Evolutionary conservation across 35 echinoderm and acorn worm species (phyloP), one percentile per base, ranked within the genome.

Genomic region (Nesometra sesokonis): DNA sequence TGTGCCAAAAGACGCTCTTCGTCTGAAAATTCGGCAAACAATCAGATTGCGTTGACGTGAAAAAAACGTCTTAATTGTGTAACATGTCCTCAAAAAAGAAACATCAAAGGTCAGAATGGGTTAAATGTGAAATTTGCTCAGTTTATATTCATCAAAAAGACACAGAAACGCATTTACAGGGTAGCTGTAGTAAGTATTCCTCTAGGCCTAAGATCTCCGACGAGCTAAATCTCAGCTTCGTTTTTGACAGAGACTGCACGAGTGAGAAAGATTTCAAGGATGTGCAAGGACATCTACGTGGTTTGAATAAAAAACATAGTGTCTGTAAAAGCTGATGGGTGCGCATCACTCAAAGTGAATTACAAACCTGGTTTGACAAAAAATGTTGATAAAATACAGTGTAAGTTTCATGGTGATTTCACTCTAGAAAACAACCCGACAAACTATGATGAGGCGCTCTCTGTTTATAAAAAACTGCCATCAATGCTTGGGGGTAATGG

Each of bases 341-440:
- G 30, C 13, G 35, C 35, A 0, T 80, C 77, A 13, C 31, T 88
- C 29, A 40, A 36, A 0, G 5, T 30, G 13, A 82, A n/a, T 43
- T 9, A 39, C 5, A 43, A 80, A 31, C 32, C n/a, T n/a, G n/a
- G n/a, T n/a, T n/a, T n/a, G n/a, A n/a, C n/a, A n/a, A n/a, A 88
- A 29, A 43, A 43, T 8, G 13, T 37, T 34, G 86, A 88, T 40
- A 21, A 81, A 11, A 27, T 82, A 1, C 13, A 79, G 33, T 88
- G 87, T 19, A 88, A 23, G 17, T 88, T 88, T 47, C 38, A 88
- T 47, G 87, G 87, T 0, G 87, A 88, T 40, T 88, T 88, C 46
- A 37, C 31, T 13, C 13, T 47, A n/a, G 36, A 43, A 35, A 88
- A 39, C 78, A 88, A 88, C 35, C 78, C 87, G 21, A 19, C 87